These are phyloP conservation scores for Paramuricea clavata DNA, from an alignment of 92 coral and sea anemone genomes.

Conservation along the genomic window DNA sequence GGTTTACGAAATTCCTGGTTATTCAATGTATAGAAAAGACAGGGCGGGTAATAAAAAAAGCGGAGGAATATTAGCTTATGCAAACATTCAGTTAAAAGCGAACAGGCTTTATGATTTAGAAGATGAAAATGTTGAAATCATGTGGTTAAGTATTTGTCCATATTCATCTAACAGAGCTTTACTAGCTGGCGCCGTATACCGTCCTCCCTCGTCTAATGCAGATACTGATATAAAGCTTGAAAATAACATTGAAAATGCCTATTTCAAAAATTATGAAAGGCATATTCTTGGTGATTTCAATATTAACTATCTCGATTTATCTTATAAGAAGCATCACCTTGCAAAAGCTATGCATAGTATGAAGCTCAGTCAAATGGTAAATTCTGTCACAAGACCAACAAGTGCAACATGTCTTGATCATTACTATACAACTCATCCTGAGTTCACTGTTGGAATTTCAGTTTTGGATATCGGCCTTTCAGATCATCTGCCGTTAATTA, in stretches of 20 bases:
- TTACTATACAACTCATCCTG: slow-evolving; percentile 61
- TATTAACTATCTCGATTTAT: too few relatives aligned
- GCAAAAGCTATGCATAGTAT: too few relatives aligned
- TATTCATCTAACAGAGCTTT: slow-evolving; percentile 22
- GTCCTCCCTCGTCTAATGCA: slow-evolving; percentile 33
- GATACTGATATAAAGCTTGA: slow-evolving; percentile 61
- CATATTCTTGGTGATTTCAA: slow-evolving; percentile 53
- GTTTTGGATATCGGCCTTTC: slow-evolving; percentile 63
- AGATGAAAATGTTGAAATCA: slow-evolving; percentile 39
- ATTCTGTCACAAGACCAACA: slow-evolving; percentile 56
- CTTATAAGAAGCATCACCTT: too few relatives aligned
- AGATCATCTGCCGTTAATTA: slow-evolving; percentile 61
- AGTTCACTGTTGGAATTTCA: slow-evolving; percentile 23
- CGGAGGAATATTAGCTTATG: slow-evolving; percentile 52
- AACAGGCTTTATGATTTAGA: slow-evolving; percentile 29
- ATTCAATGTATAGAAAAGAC: slow-evolving; percentile 34
- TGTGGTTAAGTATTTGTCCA: slow-evolving; percentile 37
- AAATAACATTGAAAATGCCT: slow-evolving; percentile 64
- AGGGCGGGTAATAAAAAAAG: slow-evolving; percentile 27
- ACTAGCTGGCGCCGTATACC: slow-evolving; percentile 36
- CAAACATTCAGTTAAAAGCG: slow-evolving; percentile 17
- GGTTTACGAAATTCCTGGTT: slow-evolving; percentile 54
- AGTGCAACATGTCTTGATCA: slow-evolving; percentile 70
- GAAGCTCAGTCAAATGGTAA: slow-evolving; percentile 63
- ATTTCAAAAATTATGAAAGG: slow-evolving; percentile 60